A percentile compares a stretch with the other conserved stretches of the same genome.
These are phyloP conservation scores for Dendrolimus houi DNA, from an alignment of 2,888 invertebrate genomes.

Conservation along the genomic window DNA sequence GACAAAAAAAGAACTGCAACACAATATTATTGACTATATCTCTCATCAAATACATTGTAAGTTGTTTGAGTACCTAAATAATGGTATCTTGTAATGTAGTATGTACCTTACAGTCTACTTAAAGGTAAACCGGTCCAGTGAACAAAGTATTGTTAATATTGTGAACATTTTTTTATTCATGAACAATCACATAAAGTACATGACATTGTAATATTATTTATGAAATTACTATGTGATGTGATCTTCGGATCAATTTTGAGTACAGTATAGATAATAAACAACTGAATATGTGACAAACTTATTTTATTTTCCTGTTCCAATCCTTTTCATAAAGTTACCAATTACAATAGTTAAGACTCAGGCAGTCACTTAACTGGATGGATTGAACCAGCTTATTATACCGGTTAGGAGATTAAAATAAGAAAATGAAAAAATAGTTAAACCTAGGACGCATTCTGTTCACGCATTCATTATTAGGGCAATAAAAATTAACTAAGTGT, in stretches of 20 bases:
- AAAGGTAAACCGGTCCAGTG: slow-evolving; percentile 74
- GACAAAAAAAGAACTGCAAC: slow-evolving; percentile 74
- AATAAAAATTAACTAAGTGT: no score
- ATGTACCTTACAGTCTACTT: slow-evolving; percentile 63
- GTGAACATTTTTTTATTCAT: slow-evolving; percentile 75
- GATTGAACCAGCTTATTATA: no score
- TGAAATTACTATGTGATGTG: slow-evolving; percentile 84
- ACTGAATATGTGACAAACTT: slow-evolving; percentile 78
- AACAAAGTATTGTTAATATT: slow-evolving; percentile 75
- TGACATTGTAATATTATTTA: slow-evolving; percentile 78
- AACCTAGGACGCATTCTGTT: no score
- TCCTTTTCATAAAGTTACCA: no score
- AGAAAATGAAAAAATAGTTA: no score
- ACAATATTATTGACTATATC: slow-evolving; percentile 71
- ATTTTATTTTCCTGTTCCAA: slow-evolving; percentile 35
- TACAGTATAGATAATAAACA: slow-evolving; percentile 86
- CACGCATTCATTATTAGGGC: no score
- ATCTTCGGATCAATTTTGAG: slow-evolving; percentile 84
- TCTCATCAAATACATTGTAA: slow-evolving; percentile 72
- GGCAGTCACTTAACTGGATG: no score
- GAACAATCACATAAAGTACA: slow-evolving; percentile 75
- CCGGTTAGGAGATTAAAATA: no score
- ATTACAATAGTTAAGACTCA: no score
- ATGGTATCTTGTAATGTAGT: slow-evolving; percentile 67
- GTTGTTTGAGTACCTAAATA: slow-evolving; percentile 68